phyloP scores from a whole-genome alignment of 2,888 invertebrate genomes.

The Quadroppia sp. region DNA sequence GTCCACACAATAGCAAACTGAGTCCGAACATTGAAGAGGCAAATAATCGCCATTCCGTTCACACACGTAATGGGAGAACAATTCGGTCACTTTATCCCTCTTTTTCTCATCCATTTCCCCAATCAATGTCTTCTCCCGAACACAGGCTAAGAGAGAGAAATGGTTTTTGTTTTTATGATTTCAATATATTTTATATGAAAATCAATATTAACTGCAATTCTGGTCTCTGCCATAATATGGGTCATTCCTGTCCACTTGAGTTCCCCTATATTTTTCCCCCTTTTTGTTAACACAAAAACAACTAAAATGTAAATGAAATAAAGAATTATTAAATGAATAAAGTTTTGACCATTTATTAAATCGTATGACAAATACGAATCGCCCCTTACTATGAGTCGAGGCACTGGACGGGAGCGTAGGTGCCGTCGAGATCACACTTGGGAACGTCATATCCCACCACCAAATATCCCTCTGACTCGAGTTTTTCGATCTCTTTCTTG shows the following conservation, averaged over 20 bases:
- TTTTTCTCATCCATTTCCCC: slow-evolving; percentile 10
- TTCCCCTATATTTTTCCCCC: slow-evolving; percentile 36
- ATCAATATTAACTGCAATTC: slow-evolving; percentile 27
- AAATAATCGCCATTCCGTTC: slow-evolving; percentile 43
- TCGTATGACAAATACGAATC: not conserved
- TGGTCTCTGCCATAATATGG: not conserved
- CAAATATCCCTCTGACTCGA: slow-evolving; percentile 50
- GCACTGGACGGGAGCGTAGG: slow-evolving; percentile 55
- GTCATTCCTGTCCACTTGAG: slow-evolving; percentile 28
- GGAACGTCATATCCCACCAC: slow-evolving; percentile 53
- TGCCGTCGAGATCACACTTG: slow-evolving; percentile 58
- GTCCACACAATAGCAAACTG: slow-evolving; percentile 40
- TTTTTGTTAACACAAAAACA: slow-evolving; percentile 45
- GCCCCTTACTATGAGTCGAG: slow-evolving; percentile 52
- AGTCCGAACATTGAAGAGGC: slow-evolving; percentile 38
- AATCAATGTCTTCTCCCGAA: slow-evolving; percentile 42
- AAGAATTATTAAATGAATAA: not conserved
- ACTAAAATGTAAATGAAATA: slow-evolving; percentile 35
- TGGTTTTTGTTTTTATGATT: not conserved
- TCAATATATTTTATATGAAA: not conserved
- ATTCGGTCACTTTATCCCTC: slow-evolving; percentile 37
- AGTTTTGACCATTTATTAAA: not conserved
- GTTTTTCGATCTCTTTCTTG: slow-evolving; percentile 51
- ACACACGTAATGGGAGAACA: slow-evolving; percentile 42
- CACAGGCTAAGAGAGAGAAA: slow-evolving; percentile 39